Conservation (phyloP, 2,113 vertebrate genomes). For the Martes martes region DNA sequence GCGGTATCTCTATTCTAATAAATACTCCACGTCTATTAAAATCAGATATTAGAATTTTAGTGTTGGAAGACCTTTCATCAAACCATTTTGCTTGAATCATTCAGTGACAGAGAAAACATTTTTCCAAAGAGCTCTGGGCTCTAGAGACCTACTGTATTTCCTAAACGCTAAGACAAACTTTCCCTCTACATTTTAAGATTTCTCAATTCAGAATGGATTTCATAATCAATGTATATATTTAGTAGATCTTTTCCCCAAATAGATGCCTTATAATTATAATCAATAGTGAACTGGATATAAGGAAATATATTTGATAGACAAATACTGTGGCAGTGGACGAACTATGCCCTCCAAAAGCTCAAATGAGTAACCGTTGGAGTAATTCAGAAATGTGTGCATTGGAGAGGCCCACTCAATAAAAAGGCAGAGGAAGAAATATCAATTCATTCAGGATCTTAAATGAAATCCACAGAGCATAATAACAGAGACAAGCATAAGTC, state of each 20-base stretch:
- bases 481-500: not conserved
- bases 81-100: not conserved
- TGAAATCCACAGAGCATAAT: not conserved
- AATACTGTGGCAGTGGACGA: not conserved
- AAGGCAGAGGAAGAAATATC: not conserved
- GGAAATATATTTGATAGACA: not conserved
- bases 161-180: not conserved
- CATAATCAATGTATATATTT: not conserved
- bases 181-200: not conserved
- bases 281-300: not conserved
- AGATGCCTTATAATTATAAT: not conserved
- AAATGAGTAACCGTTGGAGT: not conserved
- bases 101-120: not conserved
- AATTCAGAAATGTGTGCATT: not conserved
- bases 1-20: not conserved
- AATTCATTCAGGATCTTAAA: not conserved
- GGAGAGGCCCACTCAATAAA: not conserved
- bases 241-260: not conserved
- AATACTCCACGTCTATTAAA: not conserved
- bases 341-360: not conserved
- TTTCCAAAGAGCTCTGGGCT: not conserved
- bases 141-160: not conserved
- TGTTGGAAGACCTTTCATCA: not conserved
- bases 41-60: not conserved
- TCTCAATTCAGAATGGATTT: not conserved